Percentiles rank a stretch among this genome's conserved stretches.
Conservation (phyloP, 1,140 invertebrate genomes). For the Calephelis nemesis region DNA sequence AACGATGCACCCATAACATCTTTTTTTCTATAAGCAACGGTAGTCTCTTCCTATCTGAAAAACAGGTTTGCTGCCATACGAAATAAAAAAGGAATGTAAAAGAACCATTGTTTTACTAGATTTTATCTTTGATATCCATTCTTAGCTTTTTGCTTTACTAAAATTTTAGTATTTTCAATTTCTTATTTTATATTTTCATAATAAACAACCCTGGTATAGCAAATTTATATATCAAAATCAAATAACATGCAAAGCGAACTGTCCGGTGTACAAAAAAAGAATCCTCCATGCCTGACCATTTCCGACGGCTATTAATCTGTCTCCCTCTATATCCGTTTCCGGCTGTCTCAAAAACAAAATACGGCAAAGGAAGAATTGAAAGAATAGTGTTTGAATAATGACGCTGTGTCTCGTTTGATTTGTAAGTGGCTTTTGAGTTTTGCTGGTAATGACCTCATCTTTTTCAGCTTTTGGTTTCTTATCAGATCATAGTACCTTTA, state of each 20-base stretch:
- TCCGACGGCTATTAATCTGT: conserved; percentile 78
- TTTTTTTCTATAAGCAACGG: no score
- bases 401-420: conserved; percentile 9
- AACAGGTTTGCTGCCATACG: no score
- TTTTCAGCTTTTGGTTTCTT: no score
- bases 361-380: conserved; percentile 50
- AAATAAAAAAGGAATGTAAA: no score
- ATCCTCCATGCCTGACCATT: conserved; percentile 76
- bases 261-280: conserved; percentile 71
- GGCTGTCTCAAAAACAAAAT: conserved; percentile 76
- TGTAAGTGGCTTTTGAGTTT: not conserved
- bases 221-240: conserved; percentile 42
- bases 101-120: no score
- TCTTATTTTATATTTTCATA: not conserved
- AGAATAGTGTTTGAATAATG: conserved; percentile 24
- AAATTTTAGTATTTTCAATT: conserved; percentile 32
- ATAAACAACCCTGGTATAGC: conserved; percentile 22
- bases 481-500: no score
- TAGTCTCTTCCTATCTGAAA: no score
- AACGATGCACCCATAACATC: no score
- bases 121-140: no score
- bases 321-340: conserved; percentile 77
- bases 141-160: conserved; percentile 40
- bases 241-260: conserved; percentile 47
- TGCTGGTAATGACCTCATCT: no score